These are phyloP conservation scores for Mycetomoellerius zeteki DNA, from an alignment of 1,140 invertebrate genomes.

Conservation along the genomic window DNA sequence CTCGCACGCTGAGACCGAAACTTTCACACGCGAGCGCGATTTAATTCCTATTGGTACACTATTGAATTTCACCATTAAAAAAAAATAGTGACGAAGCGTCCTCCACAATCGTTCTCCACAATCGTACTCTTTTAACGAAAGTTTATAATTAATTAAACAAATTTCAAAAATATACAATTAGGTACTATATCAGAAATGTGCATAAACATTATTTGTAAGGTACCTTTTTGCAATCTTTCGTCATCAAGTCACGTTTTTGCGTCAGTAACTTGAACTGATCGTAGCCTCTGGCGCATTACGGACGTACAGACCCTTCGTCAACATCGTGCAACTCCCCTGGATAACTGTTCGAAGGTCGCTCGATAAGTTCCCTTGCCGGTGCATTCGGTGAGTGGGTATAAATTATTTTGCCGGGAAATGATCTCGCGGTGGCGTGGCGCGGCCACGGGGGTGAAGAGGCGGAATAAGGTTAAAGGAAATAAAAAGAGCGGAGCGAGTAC, in stretches of 20 bases:
- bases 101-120: not conserved
- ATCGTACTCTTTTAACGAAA: not conserved
- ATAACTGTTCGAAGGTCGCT: slow-evolving; percentile 60
- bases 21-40: slow-evolving; percentile 54
- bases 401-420: slow-evolving; percentile 76
- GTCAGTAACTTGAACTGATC: slow-evolving; percentile 36
- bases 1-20: slow-evolving; percentile 46
- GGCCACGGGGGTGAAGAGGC: slow-evolving; percentile 33
- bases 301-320: slow-evolving; percentile 30
- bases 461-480: slow-evolving; percentile 66
- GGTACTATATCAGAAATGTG: not conserved
- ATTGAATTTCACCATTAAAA: not conserved
- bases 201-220: not conserved
- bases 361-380: slow-evolving; percentile 47
- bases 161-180: slow-evolving; percentile 22
- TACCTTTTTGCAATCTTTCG: not conserved
- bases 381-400: slow-evolving; percentile 63
- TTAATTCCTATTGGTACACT: slow-evolving; percentile 45
- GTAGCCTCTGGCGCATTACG: slow-evolving; percentile 31
- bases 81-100: not conserved
- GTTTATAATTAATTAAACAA: not conserved
- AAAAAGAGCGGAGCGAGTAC: slow-evolving; percentile 70
- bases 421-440: slow-evolving; percentile 60
- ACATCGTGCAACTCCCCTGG: slow-evolving; percentile 31
- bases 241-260: slow-evolving; percentile 21